Percentiles rank a stretch among this genome's conserved stretches.
Conservation (phyloP, 2,797 vertebrate species). For the Anguilla obscura region DNA sequence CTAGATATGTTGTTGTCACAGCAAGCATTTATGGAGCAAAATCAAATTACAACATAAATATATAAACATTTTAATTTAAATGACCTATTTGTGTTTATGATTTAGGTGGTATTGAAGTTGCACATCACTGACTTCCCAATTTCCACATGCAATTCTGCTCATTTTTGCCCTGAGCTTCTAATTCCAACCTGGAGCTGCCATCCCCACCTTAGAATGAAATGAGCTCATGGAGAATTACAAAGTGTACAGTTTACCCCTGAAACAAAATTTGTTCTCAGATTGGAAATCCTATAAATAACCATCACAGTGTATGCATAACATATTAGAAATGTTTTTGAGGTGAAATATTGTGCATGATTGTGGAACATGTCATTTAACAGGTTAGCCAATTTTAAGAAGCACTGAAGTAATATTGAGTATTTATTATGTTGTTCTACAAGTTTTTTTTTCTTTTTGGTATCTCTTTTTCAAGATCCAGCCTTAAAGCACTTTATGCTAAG, state of each 20-base stretch:
- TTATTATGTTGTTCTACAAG: conserved; percentile 5
- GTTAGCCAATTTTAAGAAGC: conserved; percentile 45
- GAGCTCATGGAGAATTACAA: conserved; percentile 33
- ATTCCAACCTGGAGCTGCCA: conserved; percentile 41
- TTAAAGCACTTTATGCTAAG: conserved; percentile 76
- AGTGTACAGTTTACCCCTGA: conserved; percentile 22
- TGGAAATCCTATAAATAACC: conserved; percentile 25
- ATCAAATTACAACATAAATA: conserved; percentile 50
- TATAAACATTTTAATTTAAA: conserved; percentile 62
- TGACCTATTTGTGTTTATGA: conserved; percentile 84
- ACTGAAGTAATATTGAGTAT: conserved; percentile 1
- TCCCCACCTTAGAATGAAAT: conserved; percentile 37
- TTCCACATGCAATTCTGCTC: conserved; percentile 66
- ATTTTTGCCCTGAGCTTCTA: conserved; percentile 75
- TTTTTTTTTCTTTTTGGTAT: conserved; percentile 53
- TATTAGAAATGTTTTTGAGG: conserved; percentile 24
- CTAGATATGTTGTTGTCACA: conserved; percentile 48
- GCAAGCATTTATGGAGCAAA: conserved; percentile 40
- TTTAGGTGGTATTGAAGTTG: conserved; percentile 77
- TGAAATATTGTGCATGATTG: conserved; percentile 47
- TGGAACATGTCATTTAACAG: neutral
- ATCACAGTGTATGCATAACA: conserved; percentile 20
- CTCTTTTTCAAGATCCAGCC: conserved; percentile 55
- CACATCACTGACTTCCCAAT: conserved; percentile 79
- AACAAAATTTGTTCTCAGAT: conserved; percentile 35